Conservation (phyloP, 1,140 invertebrate species). For the Pseudobourletiella spinata region DNA sequence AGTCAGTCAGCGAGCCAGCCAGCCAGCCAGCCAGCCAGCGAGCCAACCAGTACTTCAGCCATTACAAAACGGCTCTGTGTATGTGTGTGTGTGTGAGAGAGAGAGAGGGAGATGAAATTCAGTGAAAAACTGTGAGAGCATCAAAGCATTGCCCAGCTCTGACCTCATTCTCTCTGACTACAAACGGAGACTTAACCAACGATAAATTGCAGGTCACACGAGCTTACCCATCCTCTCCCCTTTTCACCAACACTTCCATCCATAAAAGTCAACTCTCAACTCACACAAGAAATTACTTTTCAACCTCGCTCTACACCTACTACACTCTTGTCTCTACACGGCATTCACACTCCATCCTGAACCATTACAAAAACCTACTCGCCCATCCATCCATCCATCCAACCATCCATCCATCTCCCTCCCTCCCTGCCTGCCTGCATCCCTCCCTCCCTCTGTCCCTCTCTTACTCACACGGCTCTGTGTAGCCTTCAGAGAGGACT, state of each 20-base stretch:
- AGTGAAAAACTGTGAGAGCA: constrained; percentile 11
- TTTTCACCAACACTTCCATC: constrained; percentile 11
- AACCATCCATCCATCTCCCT: constrained; percentile 6
- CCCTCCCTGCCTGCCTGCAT: not conserved
- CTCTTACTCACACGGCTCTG: too few species aligned
- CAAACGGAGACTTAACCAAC: constrained; percentile 13
- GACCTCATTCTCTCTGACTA: constrained; percentile 13
- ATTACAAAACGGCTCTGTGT: too few species aligned
- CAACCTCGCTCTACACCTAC: not conserved
- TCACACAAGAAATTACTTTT: constrained; percentile 8
- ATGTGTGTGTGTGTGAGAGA: not conserved
- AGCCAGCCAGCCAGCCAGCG: too few species aligned
- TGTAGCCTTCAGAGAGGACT: too few species aligned
- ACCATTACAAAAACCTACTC: not conserved
- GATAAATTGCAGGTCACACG: constrained; percentile 15
- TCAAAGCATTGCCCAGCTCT: constrained; percentile 7
- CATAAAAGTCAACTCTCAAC: constrained; percentile 10
- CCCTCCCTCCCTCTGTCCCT: too few species aligned
- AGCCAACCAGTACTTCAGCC: too few species aligned
- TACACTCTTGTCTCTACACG: not conserved
- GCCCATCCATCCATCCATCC: not conserved
- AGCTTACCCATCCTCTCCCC: constrained; percentile 11
- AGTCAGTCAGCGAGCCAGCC: too few species aligned
- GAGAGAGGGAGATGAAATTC: not conserved
- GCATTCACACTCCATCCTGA: not conserved